phyloP scores from a whole-genome alignment of 2,113 vertebrate species.

The Alectura lathami region DNA sequence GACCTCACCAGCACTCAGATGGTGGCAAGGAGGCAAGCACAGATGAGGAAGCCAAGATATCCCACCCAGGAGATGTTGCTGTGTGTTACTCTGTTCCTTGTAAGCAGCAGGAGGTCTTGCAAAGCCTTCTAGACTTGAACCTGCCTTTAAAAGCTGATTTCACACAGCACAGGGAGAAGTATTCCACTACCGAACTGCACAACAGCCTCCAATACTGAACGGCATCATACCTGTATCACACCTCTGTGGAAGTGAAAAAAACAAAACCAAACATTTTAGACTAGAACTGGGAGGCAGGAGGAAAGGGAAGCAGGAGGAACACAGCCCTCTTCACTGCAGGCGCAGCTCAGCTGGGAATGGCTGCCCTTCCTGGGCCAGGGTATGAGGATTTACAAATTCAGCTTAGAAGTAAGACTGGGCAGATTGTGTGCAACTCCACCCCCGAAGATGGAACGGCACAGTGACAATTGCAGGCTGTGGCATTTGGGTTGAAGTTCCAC shows the following conservation, averaged over 20 bases:
- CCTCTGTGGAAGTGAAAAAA: not conserved
- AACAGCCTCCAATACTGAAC: not conserved
- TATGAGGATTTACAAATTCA: not conserved
- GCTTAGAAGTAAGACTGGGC: not conserved
- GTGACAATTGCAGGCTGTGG: not conserved
- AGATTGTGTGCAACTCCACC: not conserved
- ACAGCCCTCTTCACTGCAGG: not conserved
- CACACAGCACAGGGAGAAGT: not conserved
- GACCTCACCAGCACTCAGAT: not conserved
- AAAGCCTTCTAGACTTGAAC: not conserved
- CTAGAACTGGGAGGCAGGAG: not conserved
- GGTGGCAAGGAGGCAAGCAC: not conserved
- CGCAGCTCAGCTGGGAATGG: not conserved
- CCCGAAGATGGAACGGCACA: not conserved
- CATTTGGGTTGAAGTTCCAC: not conserved
- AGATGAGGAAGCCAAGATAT: not conserved
- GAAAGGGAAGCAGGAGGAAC: not conserved
- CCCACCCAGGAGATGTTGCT: not conserved
- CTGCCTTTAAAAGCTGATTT: not conserved
- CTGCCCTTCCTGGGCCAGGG: not conserved
- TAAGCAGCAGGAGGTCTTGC: not conserved
- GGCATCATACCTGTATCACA: not conserved
- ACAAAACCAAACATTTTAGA: not conserved
- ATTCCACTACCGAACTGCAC: not conserved
- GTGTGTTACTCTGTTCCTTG: too few species aligned